Evolutionary conservation across 2,797 vertebrate species (phyloP).

Genomic region (Cheirogaleus major): DNA sequence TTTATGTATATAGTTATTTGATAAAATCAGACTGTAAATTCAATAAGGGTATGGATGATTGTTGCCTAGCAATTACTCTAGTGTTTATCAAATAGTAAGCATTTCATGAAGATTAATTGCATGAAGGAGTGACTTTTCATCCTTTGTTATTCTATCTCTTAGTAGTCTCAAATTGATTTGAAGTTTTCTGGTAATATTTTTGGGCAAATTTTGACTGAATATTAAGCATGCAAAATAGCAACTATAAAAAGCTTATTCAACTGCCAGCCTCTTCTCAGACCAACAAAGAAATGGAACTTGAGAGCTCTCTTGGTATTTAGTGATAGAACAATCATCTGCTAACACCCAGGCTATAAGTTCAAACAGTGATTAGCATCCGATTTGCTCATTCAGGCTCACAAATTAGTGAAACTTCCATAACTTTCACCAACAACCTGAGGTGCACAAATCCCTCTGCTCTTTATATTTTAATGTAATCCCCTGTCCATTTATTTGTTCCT

Average conservation of each 20-base stretch:
- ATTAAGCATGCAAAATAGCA: not conserved
- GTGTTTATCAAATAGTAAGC: not conserved
- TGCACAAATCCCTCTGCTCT: not conserved
- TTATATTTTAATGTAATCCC: slow-evolving; percentile 47
- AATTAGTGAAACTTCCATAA: not conserved
- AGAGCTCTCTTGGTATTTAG: not conserved
- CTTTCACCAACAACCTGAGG: not conserved
- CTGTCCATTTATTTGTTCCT: slow-evolving; percentile 7
- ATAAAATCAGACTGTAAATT: not conserved
- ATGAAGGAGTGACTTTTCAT: not conserved
- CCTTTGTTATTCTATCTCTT: not conserved
- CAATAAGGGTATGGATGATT: not conserved
- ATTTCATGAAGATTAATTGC: not conserved
- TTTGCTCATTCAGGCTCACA: not conserved
- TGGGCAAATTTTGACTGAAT: not conserved
- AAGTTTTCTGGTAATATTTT: not conserved
- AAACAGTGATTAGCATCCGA: not conserved
- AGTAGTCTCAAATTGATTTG: not conserved
- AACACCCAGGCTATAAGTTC: not conserved
- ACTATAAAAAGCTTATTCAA: slow-evolving; percentile 8
- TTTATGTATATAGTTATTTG: not conserved
- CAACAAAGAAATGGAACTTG: not conserved
- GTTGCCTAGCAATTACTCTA: not conserved
- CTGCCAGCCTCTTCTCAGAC: not conserved
- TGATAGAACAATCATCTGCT: not conserved